phyloP scores from a whole-genome alignment of 2,888 invertebrate species.

The Scaptomyza cyrtandrae region DNA sequence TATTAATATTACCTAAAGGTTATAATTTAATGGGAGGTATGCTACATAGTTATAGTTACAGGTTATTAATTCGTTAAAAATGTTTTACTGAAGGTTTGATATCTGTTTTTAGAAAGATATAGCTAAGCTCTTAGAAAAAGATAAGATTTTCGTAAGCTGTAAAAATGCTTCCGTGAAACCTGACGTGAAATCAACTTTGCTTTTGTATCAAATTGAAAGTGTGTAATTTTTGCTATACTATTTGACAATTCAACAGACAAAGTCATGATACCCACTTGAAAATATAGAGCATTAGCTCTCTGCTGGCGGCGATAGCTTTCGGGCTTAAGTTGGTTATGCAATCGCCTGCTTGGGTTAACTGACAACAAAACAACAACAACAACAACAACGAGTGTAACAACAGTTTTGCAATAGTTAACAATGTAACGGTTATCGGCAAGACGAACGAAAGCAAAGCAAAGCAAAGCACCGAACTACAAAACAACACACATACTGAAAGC shows the following conservation, averaged over 20 bases:
- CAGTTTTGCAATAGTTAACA: constrained; percentile 78
- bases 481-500: constrained; percentile 5
- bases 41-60: no score
- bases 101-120: no score
- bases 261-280: constrained; percentile 20
- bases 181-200: no score
- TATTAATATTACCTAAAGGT: no score
- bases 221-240: no score
- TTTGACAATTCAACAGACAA: constrained; percentile 11
- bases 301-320: constrained; percentile 29
- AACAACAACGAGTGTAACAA: constrained; percentile 33
- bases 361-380: constrained; percentile 26
- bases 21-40: no score
- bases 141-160: no score
- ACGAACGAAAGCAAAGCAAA: constrained; percentile 33
- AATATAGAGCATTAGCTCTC: constrained; percentile 18
- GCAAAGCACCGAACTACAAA: constrained; percentile 3
- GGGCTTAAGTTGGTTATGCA: constrained; percentile 45
- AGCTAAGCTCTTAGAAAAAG: no score
- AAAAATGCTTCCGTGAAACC: no score
- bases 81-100: no score
- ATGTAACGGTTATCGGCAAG: constrained; percentile 72
- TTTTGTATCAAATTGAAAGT: no score
- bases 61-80: no score
- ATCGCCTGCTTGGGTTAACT: constrained; percentile 29